Evolutionary conservation across 2,113 vertebrate species (phyloP).

Genomic region (Candoia aspera): DNA sequence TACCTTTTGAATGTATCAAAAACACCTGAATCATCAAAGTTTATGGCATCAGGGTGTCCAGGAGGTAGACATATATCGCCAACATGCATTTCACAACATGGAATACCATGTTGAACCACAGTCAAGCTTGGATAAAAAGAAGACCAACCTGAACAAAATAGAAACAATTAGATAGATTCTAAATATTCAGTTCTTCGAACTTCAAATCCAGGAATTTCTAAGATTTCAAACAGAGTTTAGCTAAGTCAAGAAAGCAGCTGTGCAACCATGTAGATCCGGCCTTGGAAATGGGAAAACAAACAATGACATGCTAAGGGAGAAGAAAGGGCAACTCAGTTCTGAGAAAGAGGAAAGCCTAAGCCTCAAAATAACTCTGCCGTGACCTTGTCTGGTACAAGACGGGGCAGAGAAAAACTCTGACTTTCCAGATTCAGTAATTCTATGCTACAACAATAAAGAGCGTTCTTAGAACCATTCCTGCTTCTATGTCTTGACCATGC

Average conservation of each 20-base stretch:
- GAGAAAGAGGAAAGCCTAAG: no score
- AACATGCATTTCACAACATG: conserved; percentile 96
- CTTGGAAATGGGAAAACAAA: neutral
- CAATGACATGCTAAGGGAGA: neutral
- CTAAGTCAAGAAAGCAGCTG: conserved; percentile 16
- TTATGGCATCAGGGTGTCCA: conserved; percentile 97
- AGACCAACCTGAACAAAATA: conserved; percentile 89
- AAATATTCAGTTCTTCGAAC: conserved; percentile 21
- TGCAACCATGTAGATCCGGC: neutral
- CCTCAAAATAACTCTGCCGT: no score
- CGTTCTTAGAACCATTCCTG: no score
- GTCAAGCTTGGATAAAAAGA: conserved; percentile 99
- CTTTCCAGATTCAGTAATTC: no score
- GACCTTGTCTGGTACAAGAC: no score
- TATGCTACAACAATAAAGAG: neutral
- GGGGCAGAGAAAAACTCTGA: no score
- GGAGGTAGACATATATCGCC: conserved; percentile 97
- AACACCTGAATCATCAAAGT: conserved; percentile 98
- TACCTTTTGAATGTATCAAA: conserved; percentile 99
- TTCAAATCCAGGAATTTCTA: neutral
- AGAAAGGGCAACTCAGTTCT: no score
- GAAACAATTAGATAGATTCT: conserved; percentile 61
- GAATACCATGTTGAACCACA: conserved; percentile 98
- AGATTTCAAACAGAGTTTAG: neutral
- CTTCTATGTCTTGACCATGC: no score